Conservation (phyloP, 2,888 invertebrate genomes). For the Torymus texanus region DNA sequence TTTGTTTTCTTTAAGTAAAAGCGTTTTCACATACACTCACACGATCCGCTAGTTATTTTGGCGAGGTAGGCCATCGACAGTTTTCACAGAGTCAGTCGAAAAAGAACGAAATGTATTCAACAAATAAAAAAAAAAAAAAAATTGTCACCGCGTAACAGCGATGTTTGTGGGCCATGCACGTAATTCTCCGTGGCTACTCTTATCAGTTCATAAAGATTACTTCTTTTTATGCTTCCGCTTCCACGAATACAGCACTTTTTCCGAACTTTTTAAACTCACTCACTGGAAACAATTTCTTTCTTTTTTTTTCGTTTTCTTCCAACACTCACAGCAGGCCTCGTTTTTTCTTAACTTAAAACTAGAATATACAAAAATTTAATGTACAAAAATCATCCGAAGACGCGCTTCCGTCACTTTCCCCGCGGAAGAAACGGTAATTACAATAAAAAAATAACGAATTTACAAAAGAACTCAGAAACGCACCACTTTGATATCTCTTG, state of each 20-base stretch:
- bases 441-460: constrained; percentile 14
- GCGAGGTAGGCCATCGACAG: constrained; percentile 67
- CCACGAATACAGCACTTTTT: not conserved
- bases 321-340: constrained; percentile 12
- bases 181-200: constrained; percentile 1
- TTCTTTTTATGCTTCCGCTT: not conserved
- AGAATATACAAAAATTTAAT: constrained; percentile 8
- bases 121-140: constrained; percentile 2
- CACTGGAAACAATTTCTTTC: not conserved
- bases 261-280: not conserved
- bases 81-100: constrained; percentile 22
- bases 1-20: constrained; percentile 45
- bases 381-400: constrained; percentile 25
- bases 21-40: constrained; percentile 40
- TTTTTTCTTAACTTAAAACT: constrained; percentile 1
- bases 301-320: not conserved
- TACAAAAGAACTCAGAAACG: not conserved
- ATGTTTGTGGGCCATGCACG: not conserved
- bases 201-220: constrained; percentile 26
- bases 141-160: constrained; percentile 11
- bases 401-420: not conserved
- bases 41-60: constrained; percentile 61
- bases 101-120: not conserved
- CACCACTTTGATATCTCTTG: constrained; percentile 5
- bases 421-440: not conserved